Evolutionary conservation across 2,113 vertebrate genomes (phyloP).

Genomic region (Ascaphus truei): DNA sequence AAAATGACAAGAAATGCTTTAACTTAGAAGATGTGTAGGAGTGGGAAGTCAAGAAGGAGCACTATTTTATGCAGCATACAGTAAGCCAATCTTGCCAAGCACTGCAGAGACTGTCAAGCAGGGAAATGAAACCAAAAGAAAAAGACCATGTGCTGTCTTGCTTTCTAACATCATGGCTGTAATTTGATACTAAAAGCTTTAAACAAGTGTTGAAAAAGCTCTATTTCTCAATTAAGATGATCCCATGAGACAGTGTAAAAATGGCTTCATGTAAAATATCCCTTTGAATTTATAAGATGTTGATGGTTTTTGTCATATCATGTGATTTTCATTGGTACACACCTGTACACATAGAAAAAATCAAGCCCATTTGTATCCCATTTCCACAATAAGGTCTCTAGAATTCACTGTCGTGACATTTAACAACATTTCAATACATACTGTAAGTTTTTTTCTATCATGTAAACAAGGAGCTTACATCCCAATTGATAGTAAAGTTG

Average conservation of each 20-base stretch:
- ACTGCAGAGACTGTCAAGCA: slow-evolving; percentile 8
- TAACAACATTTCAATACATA: too few species aligned
- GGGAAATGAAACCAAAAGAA: slow-evolving; percentile 23
- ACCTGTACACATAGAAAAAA: not conserved
- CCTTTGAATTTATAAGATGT: slow-evolving; percentile 26
- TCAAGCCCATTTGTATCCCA: not conserved
- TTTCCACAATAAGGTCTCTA: not conserved
- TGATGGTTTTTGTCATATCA: slow-evolving; percentile 1
- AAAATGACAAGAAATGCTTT: too few species aligned
- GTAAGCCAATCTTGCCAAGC: slow-evolving; percentile 12
- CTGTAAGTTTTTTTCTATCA: too few species aligned
- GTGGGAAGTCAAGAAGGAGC: slow-evolving; percentile 40
- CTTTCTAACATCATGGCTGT: slow-evolving; percentile 15
- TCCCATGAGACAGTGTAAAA: slow-evolving; percentile 10
- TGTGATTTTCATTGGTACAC: slow-evolving; percentile 18
- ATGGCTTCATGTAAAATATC: slow-evolving; percentile 19
- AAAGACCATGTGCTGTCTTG: slow-evolving; percentile 33
- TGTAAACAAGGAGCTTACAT: too few species aligned
- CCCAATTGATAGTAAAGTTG: too few species aligned
- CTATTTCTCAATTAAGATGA: slow-evolving; percentile 29
- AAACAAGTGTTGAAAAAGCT: not conserved
- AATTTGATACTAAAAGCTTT: slow-evolving; percentile 21
- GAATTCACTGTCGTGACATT: too few species aligned
- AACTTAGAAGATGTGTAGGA: not conserved
- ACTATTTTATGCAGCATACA: slow-evolving; percentile 16